These are phyloP conservation scores for Sebastes iracundus DNA, from an alignment of 2,797 vertebrate genomes.

Conservation along the genomic window DNA sequence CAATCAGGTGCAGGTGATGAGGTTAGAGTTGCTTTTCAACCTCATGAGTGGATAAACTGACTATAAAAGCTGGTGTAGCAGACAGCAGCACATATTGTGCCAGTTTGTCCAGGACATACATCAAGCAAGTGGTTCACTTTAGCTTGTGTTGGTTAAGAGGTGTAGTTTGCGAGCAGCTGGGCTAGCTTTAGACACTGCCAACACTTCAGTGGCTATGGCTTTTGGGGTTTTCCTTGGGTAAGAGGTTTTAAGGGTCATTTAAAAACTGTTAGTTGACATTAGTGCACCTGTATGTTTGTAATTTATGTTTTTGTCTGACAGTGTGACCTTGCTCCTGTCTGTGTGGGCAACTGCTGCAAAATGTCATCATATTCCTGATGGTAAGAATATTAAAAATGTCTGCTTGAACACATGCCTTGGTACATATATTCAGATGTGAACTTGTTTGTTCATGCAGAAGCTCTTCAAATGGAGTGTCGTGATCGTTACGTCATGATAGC, in stretches of 20 bases:
- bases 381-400: background rate
- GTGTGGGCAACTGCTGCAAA: background rate
- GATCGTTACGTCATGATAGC: slow-evolving; percentile 68
- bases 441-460: slow-evolving; percentile 21
- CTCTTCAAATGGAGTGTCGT: slow-evolving; percentile 64
- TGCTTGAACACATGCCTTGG: background rate
- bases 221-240: slow-evolving; percentile 43
- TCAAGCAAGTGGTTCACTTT: fast-evolving
- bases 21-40: too few relatives aligned
- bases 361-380: slow-evolving; percentile 10
- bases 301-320: slow-evolving; percentile 9
- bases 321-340: slow-evolving; percentile 40
- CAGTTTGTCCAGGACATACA: background rate
- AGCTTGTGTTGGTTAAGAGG: slow-evolving; percentile 14
- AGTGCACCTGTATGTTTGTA: too few relatives aligned
- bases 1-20: background rate
- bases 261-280: fast-evolving
- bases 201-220: slow-evolving; percentile 52
- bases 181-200: slow-evolving; percentile 64
- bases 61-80: slow-evolving; percentile 7
- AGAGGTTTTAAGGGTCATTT: background rate
- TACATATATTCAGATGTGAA: background rate
- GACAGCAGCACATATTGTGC: fast-evolving
- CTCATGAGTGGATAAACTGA: fast-evolving
- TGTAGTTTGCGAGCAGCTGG: slow-evolving; percentile 53